Evolutionary conservation across 2,797 vertebrate genomes (phyloP).

Genomic region (Toxotes lorentzi): DNA sequence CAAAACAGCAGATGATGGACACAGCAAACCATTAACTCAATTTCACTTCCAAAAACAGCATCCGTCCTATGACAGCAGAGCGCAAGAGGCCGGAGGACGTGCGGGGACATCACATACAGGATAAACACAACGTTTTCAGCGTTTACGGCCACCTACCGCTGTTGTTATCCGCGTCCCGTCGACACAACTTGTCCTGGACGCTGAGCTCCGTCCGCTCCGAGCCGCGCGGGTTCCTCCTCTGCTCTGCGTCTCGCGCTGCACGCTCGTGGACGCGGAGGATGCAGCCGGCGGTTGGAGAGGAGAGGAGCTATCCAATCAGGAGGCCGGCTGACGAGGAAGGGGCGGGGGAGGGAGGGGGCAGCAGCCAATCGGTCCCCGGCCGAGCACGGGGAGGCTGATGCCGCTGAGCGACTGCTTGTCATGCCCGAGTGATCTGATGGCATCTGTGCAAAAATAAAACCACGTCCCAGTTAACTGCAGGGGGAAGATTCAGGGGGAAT

Average conservation of each 20-base stretch:
- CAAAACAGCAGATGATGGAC: not conserved
- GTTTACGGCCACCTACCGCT: slow-evolving; percentile 41
- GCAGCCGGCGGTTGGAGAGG: not conserved
- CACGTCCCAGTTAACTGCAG: not conserved
- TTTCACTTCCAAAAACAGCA: slow-evolving; percentile 29
- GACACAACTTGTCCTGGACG: slow-evolving; percentile 29
- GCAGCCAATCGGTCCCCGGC: slow-evolving; percentile 59
- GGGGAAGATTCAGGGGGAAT: not conserved
- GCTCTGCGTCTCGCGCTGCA: slow-evolving; percentile 33
- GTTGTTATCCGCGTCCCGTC: slow-evolving; percentile 3
- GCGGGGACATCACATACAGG: rapidly evolving
- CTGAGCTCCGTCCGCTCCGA: slow-evolving; percentile 13
- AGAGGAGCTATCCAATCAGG: slow-evolving; percentile 80
- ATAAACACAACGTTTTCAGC: not conserved
- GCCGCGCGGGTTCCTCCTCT: slow-evolving; percentile 46
- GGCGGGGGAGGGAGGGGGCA: not conserved
- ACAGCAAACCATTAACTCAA: slow-evolving; percentile 6
- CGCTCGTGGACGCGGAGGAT: slow-evolving; percentile 27
- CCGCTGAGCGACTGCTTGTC: slow-evolving; percentile 22
- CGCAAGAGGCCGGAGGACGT: not conserved
- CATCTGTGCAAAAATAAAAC: slow-evolving; percentile 22
- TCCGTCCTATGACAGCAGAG: not conserved
- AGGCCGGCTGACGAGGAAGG: not conserved
- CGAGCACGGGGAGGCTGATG: slow-evolving; percentile 15
- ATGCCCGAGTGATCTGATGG: slow-evolving; percentile 26